phyloP scores from a whole-genome alignment of 2,888 invertebrate species.

The Germaria angustata region DNA sequence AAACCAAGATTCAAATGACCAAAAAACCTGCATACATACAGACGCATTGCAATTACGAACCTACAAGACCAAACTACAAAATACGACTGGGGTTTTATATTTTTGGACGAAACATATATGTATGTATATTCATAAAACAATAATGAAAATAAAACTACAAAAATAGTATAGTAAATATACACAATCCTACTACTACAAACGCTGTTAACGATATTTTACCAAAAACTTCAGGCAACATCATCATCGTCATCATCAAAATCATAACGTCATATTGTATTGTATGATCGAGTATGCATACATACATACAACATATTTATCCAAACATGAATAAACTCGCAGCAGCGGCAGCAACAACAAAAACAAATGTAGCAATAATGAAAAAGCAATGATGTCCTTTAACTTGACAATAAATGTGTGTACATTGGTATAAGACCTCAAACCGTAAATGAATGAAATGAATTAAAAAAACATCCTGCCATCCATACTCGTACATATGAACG shows the following conservation, averaged over 20 bases:
- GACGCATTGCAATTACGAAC: conserved; percentile 2
- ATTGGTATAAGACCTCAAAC: conserved; percentile 40
- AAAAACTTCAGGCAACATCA: conserved; percentile 49
- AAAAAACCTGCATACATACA: not conserved
- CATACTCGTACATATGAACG: not conserved
- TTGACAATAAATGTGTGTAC: conserved; percentile 33
- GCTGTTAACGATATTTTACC: conserved; percentile 58
- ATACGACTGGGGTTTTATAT: conserved; percentile 41
- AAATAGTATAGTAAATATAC: not conserved
- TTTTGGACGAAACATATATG: not conserved
- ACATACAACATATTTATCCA: not conserved
- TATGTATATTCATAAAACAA: conserved; percentile 11
- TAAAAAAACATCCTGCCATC: not conserved
- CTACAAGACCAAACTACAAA: conserved; percentile 31
- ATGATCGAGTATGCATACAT: conserved; percentile 10
- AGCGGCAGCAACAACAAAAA: not conserved
- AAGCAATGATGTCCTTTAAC: conserved; percentile 51
- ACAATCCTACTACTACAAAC: conserved; percentile 17
- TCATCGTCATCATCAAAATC: conserved; percentile 40
- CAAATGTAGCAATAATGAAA: conserved; percentile 5
- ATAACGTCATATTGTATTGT: conserved; percentile 56
- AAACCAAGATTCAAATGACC: conserved; percentile 10
- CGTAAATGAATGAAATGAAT: conserved; percentile 40
- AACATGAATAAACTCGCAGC: conserved; percentile 14
- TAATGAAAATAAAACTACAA: conserved; percentile 22